Evolutionary conservation across 53 echinoderm and acorn worm genomes (phyloP).

Genomic region (Temnopleurus reevesii): DNA sequence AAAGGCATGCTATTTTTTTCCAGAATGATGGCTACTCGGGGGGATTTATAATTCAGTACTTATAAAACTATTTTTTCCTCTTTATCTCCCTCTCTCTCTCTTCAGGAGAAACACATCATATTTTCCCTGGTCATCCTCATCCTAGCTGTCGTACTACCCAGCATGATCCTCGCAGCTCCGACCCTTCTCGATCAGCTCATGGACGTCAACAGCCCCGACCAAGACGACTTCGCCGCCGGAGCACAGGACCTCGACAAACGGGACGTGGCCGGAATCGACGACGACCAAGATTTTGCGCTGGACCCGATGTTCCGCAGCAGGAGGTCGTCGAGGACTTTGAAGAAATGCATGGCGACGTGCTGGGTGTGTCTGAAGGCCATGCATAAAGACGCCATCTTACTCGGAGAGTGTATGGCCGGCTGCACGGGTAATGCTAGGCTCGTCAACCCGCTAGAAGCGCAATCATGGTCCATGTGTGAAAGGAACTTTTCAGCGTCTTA

Average conservation of each 20-base stretch:
- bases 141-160: neutral
- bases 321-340: neutral
- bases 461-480: conserved; percentile 2
- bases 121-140: neutral
- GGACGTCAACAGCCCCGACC: neutral
- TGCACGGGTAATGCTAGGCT: neutral
- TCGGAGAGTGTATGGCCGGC: neutral
- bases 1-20: no score
- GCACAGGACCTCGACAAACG: neutral
- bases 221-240: neutral
- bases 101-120: conserved; percentile 16
- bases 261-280: neutral
- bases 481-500: neutral
- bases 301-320: neutral
- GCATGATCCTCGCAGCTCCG: conserved; percentile 29
- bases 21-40: no score
- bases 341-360: conserved; percentile 5
- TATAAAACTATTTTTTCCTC: neutral
- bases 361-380: neutral
- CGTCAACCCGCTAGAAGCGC: neutral
- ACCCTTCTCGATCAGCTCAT: conserved; percentile 11
- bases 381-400: neutral
- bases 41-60: no score
- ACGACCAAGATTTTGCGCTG: conserved; percentile 1
- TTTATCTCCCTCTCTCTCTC: neutral